A percentile compares a stretch with the other conserved stretches of the same genome.
Conservation (phyloP, 1,140 invertebrate genomes). For the Drosophila repleta region DNA sequence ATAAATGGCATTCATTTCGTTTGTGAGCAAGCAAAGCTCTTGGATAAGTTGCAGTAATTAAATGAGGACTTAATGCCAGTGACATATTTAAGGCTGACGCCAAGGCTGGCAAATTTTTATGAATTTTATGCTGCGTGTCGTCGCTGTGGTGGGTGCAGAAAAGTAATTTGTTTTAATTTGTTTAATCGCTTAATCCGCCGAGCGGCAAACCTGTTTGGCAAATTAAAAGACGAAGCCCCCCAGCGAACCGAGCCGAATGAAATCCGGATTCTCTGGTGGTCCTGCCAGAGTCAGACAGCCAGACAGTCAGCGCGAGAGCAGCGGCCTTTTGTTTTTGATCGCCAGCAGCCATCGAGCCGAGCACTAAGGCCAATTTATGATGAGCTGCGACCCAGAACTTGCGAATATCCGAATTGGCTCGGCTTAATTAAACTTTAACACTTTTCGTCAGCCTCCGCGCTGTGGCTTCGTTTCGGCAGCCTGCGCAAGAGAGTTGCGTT, state of each 20-base stretch:
- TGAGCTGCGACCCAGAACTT: constrained; percentile 41
- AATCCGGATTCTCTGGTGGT: constrained; percentile 66
- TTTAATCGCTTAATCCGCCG: constrained; percentile 81
- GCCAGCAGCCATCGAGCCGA: constrained; percentile 26
- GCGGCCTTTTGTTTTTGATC: constrained; percentile 78
- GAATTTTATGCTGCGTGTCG: constrained; percentile 73
- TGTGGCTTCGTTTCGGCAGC: constrained; percentile 1
- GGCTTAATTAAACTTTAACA: constrained; percentile 79
- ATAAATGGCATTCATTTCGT: background rate
- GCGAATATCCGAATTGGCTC: constrained; percentile 41
- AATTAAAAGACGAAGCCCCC: constrained; percentile 53
- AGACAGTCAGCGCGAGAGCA: constrained; percentile 4
- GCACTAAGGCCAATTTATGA: constrained; percentile 77
- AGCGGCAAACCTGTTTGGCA: constrained; percentile 62
- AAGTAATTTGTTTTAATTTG: constrained; percentile 83
- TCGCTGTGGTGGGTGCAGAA: constrained; percentile 80
- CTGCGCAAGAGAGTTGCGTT: constrained; percentile 32
- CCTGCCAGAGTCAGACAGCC: constrained; percentile 37
- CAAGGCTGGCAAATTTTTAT: constrained; percentile 72
- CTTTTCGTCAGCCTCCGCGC: constrained; percentile 58
- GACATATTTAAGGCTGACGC: constrained; percentile 62
- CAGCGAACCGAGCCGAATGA: constrained; percentile 33
- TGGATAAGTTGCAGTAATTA: background rate
- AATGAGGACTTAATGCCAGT: constrained; percentile 31
- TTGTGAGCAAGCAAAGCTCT: background rate